Conservation (phyloP, 2,888 invertebrate species). For the Parascotia fuliginaria region DNA sequence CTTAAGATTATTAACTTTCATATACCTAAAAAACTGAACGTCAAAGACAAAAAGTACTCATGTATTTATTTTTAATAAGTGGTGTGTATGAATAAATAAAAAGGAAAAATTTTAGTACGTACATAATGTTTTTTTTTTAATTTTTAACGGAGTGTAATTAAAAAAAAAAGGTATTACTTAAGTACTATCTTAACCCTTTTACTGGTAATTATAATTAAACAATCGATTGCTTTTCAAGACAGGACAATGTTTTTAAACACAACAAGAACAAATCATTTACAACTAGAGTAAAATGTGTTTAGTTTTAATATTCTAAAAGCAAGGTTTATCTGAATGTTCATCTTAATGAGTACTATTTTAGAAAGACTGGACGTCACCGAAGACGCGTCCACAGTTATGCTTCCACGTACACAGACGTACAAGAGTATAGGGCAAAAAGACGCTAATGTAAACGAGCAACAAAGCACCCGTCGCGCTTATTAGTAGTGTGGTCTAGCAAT, state of each 20-base stretch:
- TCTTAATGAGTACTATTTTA: constrained; percentile 65
- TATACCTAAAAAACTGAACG: too few species aligned
- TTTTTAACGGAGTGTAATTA: too few species aligned
- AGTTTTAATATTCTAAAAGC: constrained; percentile 16
- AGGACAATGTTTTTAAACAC: background rate
- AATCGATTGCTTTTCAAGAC: background rate
- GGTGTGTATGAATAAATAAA: too few species aligned
- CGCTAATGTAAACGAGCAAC: constrained; percentile 60
- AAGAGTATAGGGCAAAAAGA: constrained; percentile 59
- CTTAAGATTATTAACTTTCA: too few species aligned
- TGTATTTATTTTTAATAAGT: too few species aligned
- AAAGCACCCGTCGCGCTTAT: constrained; percentile 56
- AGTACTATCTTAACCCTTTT: too few species aligned
- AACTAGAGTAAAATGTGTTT: background rate
- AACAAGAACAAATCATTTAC: background rate
- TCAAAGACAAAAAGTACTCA: too few species aligned
- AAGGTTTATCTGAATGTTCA: constrained; percentile 47
- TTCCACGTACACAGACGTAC: constrained; percentile 53
- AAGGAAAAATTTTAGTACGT: too few species aligned
- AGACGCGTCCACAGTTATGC: constrained; percentile 49
- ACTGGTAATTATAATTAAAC: too few species aligned
- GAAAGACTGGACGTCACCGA: constrained; percentile 57
- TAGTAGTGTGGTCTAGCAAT: constrained; percentile 50
- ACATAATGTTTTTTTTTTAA: too few species aligned
- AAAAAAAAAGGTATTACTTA: too few species aligned